Evolutionary conservation across 2,888 invertebrate species (phyloP).

Genomic region (Folsomia manolachei): DNA sequence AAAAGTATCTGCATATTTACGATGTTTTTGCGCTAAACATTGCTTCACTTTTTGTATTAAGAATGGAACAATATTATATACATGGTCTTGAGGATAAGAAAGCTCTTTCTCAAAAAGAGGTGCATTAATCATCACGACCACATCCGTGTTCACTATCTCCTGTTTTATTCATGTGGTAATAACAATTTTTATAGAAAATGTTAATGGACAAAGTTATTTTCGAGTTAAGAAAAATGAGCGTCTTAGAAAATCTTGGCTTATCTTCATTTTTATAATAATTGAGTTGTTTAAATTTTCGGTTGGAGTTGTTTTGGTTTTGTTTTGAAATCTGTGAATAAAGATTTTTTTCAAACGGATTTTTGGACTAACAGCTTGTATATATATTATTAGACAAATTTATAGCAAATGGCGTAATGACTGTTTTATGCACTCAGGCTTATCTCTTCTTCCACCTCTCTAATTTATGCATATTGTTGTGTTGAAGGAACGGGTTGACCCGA

Average conservation of each 20-base stretch:
- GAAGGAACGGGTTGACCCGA: background rate
- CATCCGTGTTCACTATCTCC: constrained; percentile 29
- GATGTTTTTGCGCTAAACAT: background rate
- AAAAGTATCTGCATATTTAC: constrained; percentile 12
- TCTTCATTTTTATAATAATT: background rate
- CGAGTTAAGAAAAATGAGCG: background rate
- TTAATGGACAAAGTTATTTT: background rate
- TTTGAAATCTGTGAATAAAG: too few species aligned
- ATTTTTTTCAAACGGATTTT: background rate
- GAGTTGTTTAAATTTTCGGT: background rate
- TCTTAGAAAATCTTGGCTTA: too few species aligned
- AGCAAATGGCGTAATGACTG: too few species aligned
- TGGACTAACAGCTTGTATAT: background rate
- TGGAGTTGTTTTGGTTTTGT: too few species aligned
- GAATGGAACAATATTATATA: background rate
- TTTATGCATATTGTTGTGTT: background rate
- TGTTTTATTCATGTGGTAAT: constrained; percentile 44
- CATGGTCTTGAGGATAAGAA: background rate
- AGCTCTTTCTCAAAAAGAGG: too few species aligned
- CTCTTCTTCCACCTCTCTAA: too few species aligned
- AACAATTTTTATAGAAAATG: constrained; percentile 30
- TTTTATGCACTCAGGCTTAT: too few species aligned
- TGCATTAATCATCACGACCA: background rate
- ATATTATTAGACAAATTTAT: too few species aligned
- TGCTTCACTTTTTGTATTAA: background rate